phyloP scores from a whole-genome alignment of 2,888 invertebrate genomes.

The Nysson spinosus region DNA sequence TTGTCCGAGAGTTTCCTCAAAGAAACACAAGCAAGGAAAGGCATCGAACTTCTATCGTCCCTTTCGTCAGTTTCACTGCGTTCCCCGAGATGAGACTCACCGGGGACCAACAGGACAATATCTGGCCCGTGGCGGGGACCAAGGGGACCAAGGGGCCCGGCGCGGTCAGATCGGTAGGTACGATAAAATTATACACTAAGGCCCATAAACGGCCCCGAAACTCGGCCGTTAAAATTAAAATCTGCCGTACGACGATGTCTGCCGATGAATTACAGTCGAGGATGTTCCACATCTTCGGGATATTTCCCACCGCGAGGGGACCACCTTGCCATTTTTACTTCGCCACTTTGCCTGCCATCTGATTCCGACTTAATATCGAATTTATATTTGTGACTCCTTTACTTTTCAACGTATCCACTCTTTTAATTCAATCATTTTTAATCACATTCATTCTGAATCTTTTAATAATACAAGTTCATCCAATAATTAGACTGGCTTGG shows the following conservation, averaged over 20 bases:
- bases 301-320: slow-evolving; percentile 20
- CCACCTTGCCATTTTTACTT: slow-evolving; percentile 46
- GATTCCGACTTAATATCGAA: too few relatives aligned
- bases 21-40: slow-evolving; percentile 8
- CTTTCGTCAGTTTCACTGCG: slow-evolving; percentile 26
- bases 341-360: too few relatives aligned
- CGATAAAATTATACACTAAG: slow-evolving; percentile 75
- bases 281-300: slow-evolving; percentile 35
- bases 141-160: too few relatives aligned
- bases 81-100: slow-evolving; percentile 20
- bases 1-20: not conserved
- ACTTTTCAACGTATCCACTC: too few relatives aligned
- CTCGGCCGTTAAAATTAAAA: slow-evolving; percentile 75
- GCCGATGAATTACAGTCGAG: slow-evolving; percentile 62
- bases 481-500: too few relatives aligned
- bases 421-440: too few relatives aligned
- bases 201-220: slow-evolving; percentile 71
- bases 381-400: too few relatives aligned
- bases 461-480: too few relatives aligned
- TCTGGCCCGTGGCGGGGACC: too few relatives aligned
- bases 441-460: too few relatives aligned
- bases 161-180: slow-evolving; percentile 72
- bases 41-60: slow-evolving; percentile 13
- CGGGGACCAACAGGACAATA: slow-evolving; percentile 60
- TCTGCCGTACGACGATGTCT: slow-evolving; percentile 67